phyloP scores from a whole-genome alignment of 2,797 vertebrate genomes.

The Pseudochirops corinnae region DNA sequence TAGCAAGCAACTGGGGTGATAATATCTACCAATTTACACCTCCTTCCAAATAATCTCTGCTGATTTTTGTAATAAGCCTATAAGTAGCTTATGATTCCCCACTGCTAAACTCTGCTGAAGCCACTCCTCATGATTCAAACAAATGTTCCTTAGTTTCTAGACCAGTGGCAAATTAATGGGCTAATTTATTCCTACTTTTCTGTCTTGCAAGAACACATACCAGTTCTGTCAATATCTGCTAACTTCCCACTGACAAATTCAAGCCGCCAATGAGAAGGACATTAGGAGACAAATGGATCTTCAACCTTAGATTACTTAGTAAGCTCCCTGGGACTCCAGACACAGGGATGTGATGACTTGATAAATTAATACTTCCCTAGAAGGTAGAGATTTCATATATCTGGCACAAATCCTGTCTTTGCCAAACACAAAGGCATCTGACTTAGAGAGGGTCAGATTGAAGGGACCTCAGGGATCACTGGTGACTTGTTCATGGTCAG shows the following conservation, averaged over 20 bases:
- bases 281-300: not conserved
- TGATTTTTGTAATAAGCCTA: not conserved
- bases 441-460: not conserved
- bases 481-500: not conserved
- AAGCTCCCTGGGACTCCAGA: not conserved
- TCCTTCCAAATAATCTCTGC: constrained; percentile 37
- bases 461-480: not conserved
- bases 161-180: constrained; percentile 21
- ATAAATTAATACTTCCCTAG: not conserved
- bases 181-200: not conserved
- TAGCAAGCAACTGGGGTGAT: not conserved
- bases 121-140: not conserved
- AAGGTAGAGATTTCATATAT: not conserved
- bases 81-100: not conserved
- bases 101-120: constrained; percentile 34
- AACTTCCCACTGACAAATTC: not conserved
- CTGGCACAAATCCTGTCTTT: not conserved
- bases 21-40: not conserved
- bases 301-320: not conserved
- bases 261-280: not conserved
- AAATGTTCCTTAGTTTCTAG: constrained; percentile 35
- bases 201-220: constrained; percentile 24
- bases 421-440: not conserved
- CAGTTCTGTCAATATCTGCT: constrained; percentile 31
- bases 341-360: not conserved